These are phyloP conservation scores for Lasius platythorax DNA, from an alignment of 2,888 invertebrate species.

Conservation along the genomic window DNA sequence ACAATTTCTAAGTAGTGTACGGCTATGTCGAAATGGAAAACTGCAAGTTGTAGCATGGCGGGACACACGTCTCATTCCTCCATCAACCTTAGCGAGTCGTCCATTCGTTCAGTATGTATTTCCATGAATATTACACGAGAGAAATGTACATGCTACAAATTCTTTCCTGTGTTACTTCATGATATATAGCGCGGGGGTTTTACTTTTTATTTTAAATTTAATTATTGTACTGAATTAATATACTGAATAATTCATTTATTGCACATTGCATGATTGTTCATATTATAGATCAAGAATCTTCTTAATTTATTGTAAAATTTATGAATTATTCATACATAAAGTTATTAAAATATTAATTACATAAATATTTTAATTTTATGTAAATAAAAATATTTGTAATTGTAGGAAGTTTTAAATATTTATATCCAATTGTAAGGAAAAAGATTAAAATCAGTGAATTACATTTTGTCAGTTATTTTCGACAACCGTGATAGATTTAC, in stretches of 20 bases:
- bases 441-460: neutral
- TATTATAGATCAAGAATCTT: neutral
- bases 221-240: neutral
- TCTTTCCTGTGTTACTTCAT: neutral
- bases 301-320: neutral
- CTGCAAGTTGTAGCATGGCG: constrained; percentile 21
- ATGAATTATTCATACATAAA: neutral
- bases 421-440: neutral
- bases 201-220: neutral
- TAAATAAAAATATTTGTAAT: neutral
- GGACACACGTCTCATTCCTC: constrained; percentile 10
- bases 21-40: constrained; percentile 54
- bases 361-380: neutral
- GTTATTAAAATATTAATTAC: neutral
- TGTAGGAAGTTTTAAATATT: too few species aligned
- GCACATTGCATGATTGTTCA: neutral
- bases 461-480: neutral
- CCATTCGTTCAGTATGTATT: neutral
- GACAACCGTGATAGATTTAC: neutral
- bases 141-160: constrained; percentile 44
- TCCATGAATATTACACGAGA: constrained; percentile 27
- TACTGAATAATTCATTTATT: constrained; percentile 8
- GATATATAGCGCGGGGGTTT: neutral
- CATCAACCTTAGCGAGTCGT: constrained; percentile 1
- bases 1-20: constrained; percentile 78